These are phyloP conservation scores for Euzetes globulus DNA, from an alignment of 2,888 invertebrate species.

Conservation along the genomic window DNA sequence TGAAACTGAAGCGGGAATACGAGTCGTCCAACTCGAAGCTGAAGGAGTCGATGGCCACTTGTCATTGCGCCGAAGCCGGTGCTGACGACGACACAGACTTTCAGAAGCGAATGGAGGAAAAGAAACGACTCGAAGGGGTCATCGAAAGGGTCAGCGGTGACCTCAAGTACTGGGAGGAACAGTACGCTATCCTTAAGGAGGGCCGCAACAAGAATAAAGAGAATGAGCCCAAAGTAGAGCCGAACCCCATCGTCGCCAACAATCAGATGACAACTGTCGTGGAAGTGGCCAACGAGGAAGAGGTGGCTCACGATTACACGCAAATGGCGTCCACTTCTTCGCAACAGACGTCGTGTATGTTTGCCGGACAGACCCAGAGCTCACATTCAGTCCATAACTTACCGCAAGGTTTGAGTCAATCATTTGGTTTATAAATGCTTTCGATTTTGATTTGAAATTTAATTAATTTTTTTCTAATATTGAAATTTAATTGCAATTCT, in stretches of 20 bases:
- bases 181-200: neutral
- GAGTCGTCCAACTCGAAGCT: conserved; percentile 6
- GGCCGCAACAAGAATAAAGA: neutral
- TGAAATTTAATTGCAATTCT: too few relatives aligned
- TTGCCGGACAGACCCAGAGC: conserved; percentile 14
- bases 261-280: neutral
- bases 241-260: neutral
- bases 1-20: conserved; percentile 12
- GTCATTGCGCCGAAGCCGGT: conserved; percentile 20
- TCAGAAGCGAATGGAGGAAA: conserved; percentile 8
- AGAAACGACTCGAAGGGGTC: neutral
- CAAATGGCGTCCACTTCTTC: conserved; percentile 15
- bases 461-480: too few relatives aligned
- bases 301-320: neutral
- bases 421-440: too few relatives aligned
- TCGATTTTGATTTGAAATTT: too few relatives aligned
- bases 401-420: neutral
- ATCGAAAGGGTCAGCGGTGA: neutral
- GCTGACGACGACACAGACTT: conserved; percentile 16
- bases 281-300: neutral
- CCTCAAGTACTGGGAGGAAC: conserved; percentile 23
- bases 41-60: conserved; percentile 5
- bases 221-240: neutral
- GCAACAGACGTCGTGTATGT: conserved; percentile 5
- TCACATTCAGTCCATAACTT: neutral